A percentile compares a stretch with the other conserved stretches of the same genome.
Evolutionary conservation across 2,797 vertebrate genomes (phyloP).

Genomic region (Pseudocheirus occidentalis): DNA sequence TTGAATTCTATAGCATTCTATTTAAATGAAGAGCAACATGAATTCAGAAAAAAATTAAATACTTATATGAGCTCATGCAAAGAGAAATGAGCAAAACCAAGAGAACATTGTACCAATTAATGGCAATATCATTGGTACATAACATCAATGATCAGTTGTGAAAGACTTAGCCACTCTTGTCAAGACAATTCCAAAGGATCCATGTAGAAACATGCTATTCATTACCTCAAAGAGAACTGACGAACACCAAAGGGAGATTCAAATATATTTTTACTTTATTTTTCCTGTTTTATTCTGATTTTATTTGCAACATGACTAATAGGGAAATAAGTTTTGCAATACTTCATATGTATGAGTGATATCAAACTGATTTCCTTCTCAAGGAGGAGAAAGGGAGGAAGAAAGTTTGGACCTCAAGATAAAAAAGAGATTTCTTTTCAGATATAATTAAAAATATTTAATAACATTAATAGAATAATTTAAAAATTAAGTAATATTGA

Average conservation of each 20-base stretch:
- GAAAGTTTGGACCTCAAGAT: neutral
- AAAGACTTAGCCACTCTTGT: neutral
- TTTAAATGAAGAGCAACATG: neutral
- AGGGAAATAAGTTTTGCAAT: neutral
- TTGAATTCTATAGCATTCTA: too few relatives aligned
- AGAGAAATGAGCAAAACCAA: neutral
- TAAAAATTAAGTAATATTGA: neutral
- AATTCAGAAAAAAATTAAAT: neutral
- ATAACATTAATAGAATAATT: neutral
- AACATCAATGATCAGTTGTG: neutral
- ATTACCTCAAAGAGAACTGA: neutral
- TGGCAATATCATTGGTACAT: neutral
- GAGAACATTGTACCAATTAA: neutral
- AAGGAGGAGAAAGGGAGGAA: neutral
- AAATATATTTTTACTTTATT: neutral
- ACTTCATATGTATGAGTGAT: neutral
- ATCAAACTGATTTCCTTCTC: neutral
- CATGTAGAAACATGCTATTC: neutral
- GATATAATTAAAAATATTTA: neutral
- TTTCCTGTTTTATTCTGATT: neutral
- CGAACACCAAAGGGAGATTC: neutral
- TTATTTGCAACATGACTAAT: neutral
- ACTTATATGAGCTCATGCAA: neutral
- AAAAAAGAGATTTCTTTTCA: neutral
- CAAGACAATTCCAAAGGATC: neutral